Conservation (phyloP, 2,113 vertebrate genomes). For the Semnornis frantzii region DNA sequence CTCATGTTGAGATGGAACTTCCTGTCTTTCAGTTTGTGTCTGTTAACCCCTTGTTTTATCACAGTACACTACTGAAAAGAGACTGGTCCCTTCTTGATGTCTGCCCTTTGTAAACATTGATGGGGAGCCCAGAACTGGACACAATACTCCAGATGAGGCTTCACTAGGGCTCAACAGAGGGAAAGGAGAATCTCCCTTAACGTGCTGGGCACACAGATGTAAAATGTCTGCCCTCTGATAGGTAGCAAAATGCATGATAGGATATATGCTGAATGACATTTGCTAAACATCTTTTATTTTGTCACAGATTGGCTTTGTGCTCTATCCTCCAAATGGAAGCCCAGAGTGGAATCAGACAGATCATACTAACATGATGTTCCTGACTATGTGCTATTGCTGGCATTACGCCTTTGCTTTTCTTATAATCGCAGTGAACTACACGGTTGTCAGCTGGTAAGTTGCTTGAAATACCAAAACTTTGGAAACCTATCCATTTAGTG, state of each 20-base stretch:
- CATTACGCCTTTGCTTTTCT: conserved; percentile 86
- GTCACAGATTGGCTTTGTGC: conserved; percentile 89
- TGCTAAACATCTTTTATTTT: conserved; percentile 19
- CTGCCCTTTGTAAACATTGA: too few species aligned
- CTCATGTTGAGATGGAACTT: too few species aligned
- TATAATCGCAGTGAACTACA: conserved; percentile 79
- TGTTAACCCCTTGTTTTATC: too few species aligned
- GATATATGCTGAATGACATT: neutral
- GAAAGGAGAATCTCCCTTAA: too few species aligned
- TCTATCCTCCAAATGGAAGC: conserved; percentile 85
- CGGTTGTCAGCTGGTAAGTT: conserved; percentile 87
- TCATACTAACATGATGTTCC: conserved; percentile 86
- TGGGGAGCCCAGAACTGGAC: too few species aligned
- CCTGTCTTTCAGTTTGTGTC: too few species aligned
- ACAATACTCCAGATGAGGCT: too few species aligned
- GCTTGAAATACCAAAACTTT: neutral
- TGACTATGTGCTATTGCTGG: conserved; percentile 93
- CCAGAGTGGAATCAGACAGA: conserved; percentile 86
- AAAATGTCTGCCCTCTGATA: neutral
- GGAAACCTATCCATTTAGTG: neutral
- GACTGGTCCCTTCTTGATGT: too few species aligned
- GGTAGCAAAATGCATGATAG: neutral
- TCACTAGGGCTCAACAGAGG: too few species aligned
- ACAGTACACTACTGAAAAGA: too few species aligned
- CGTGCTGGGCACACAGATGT: too few species aligned